Base-by-base conservation (phyloP, 2,888 invertebrate genomes). In the Drosophila greeni region DNA sequence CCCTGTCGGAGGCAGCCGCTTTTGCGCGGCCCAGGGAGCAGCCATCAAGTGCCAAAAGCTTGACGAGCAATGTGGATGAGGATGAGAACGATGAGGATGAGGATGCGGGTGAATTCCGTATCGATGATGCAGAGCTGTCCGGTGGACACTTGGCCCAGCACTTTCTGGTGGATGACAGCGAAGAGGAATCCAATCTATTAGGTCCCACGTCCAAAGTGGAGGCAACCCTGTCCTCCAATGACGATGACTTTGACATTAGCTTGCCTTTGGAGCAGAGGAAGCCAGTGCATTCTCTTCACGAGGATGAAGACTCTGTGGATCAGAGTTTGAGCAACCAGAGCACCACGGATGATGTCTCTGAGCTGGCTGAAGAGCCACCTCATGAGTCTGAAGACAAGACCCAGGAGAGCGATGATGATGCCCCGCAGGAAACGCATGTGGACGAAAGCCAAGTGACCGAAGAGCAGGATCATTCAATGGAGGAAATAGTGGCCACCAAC, bases 321-420 rank as follows among this genome's bases (percentile, higher is more conserved):
- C 66, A 24, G 45, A 87, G 86, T 52, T 64, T 85, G 5, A 85
- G 83, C 39, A 87, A 88, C 61, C 87, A 89, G 65, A 87, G 87
- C 64, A 89, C 89, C 23, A 84, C 88, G 3, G 86, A 88, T 64
- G 89, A 89, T 74, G 87, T 88, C 1, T 89, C 89, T 0, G 89
- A 89, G 20, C 72, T 88, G 16, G 74, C 66, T 4, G 89, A 89
- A 33, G 88, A 89, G 33, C 72, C 73, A 14, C 75, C 70, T 5
- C 66, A 66, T 14, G 59, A 23, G 7, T 6, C n/a, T 20, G 54
- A 47, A 11, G 48, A 61, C 5, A 39, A 39, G n/a, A 37, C 49
- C 5, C 49, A 53, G 16, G 56, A 12, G 9, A 64, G 33, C 37
- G 67, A 20, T 11, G 51, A 42, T 12, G 51, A 42, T 37, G 29